phyloP scores from a whole-genome alignment of 2,888 invertebrate genomes.

The Amphipyra tragopoginis region DNA sequence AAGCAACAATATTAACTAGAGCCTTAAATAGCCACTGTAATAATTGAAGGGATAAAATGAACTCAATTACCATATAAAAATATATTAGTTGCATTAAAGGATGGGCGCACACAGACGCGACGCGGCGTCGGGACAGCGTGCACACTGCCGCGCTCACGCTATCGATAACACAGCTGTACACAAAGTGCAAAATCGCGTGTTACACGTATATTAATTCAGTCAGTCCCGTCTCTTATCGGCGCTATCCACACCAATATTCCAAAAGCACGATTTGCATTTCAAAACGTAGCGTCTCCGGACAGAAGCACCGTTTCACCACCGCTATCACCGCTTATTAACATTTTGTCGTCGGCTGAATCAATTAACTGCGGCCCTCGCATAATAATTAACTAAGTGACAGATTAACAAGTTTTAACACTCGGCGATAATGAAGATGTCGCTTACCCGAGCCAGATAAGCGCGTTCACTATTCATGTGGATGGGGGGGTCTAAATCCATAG shows the following conservation, averaged over 20 bases:
- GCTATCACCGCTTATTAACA: slow-evolving; percentile 86
- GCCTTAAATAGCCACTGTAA: slow-evolving; percentile 14
- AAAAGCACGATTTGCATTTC: slow-evolving; percentile 80
- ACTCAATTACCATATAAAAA: slow-evolving; percentile 33
- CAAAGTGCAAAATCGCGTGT: slow-evolving; percentile 80
- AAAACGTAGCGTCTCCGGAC: slow-evolving; percentile 62
- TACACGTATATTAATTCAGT: slow-evolving; percentile 77
- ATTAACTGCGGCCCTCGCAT: slow-evolving; percentile 84
- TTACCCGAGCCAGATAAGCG: slow-evolving; percentile 68
- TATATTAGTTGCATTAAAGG: slow-evolving; percentile 43
- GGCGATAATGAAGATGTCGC: slow-evolving; percentile 87
- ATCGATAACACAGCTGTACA: slow-evolving; percentile 55
- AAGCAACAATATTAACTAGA: slow-evolving; percentile 12
- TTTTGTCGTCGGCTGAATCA: slow-evolving; percentile 87
- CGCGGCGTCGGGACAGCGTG: not conserved
- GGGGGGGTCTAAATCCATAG: slow-evolving; percentile 66
- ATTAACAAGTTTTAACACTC: slow-evolving; percentile 89
- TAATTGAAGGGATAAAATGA: slow-evolving; percentile 29
- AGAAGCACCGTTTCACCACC: slow-evolving; percentile 57
- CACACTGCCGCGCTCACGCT: slow-evolving; percentile 18
- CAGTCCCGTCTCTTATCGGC: slow-evolving; percentile 70
- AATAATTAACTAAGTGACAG: slow-evolving; percentile 87
- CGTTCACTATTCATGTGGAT: slow-evolving; percentile 68
- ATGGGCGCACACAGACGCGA: slow-evolving; percentile 6
- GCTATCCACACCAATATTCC: slow-evolving; percentile 77